These are phyloP conservation scores for Camelus bactrianus DNA, from an alignment of 2,113 vertebrate genomes.

Conservation along the genomic window DNA sequence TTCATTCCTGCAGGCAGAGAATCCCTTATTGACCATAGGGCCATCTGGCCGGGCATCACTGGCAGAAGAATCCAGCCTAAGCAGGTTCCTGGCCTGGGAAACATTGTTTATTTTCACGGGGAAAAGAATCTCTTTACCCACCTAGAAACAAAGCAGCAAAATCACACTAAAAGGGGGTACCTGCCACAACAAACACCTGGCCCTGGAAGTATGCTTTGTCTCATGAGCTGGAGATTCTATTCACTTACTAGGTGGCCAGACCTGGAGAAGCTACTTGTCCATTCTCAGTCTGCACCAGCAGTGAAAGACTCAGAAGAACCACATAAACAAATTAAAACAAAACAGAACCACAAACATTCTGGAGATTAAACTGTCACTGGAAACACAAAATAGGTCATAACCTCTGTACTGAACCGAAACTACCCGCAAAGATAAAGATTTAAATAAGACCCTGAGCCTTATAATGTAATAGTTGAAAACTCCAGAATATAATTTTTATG, in stretches of 20 bases:
- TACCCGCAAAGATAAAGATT: background rate
- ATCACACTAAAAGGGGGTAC: background rate
- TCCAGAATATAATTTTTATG: background rate
- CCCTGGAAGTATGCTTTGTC: background rate
- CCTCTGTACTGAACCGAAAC: background rate
- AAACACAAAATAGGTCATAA: background rate
- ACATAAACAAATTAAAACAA: background rate
- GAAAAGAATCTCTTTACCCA: background rate
- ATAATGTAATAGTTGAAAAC: background rate
- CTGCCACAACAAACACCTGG: background rate
- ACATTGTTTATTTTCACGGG: background rate
- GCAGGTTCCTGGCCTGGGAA: background rate
- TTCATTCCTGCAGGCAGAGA: background rate
- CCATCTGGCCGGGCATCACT: background rate
- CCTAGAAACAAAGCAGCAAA: background rate
- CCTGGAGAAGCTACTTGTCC: background rate
- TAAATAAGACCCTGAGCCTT: background rate
- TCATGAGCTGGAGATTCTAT: background rate
- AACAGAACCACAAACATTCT: too few species aligned
- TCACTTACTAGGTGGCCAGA: background rate
- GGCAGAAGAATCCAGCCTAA: background rate
- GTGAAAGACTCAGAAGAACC: background rate
- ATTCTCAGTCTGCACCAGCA: background rate
- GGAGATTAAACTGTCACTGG: background rate
- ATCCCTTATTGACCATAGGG: background rate